Evolutionary conservation across 2,797 vertebrate genomes (phyloP), one percentile per base, ranked within the genome.

Genomic region (Halcyon smyrnensis): DNA sequence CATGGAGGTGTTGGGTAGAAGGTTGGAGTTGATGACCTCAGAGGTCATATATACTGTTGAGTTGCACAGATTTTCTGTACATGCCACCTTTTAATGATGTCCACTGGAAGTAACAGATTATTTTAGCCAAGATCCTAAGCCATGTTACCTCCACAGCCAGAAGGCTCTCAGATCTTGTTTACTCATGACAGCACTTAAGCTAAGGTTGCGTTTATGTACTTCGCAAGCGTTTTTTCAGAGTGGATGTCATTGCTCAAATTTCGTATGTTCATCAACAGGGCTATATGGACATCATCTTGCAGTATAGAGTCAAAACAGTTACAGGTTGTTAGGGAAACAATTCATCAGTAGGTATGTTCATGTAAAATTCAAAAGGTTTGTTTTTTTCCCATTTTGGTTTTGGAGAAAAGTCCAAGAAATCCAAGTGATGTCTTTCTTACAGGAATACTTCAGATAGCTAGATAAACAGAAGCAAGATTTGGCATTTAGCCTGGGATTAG

Each of bases 401-500:
- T 84, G 71, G 88, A 94, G 77, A 96, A 62, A 78, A 94, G 94
- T 95, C 93, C 56, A 75, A 95, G 83, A 91, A 95, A 94, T 90
- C 91, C 92, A 88, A 94, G 85, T 74, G 86, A 91, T 95, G 70
- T 94, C 95, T 97, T 90, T 91, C 94, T 95, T 91, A 95, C 76
- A 95, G 82, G 89, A 96, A 87, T 93, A 69, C 87, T 97, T 82
- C 91, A 89, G 41, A 78, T 62, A 93, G 77, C 74, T 39, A 68
- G 90, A 77, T 93, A 94, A 96, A 96, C 92, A 96, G 95, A 95
- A 96, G 96, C 93, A 94, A 90, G 87, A 92, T 68, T 96, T 96
- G 97, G 97, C 95, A 59, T 82, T 77, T 87, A 88, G 77, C 97
- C 95, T 95, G 69, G 36, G 73, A 93, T 94, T 84, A 94, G 93